A percentile compares a stretch with the other conserved stretches of the same genome.
Conservation (phyloP, 2,888 invertebrate species). For the Drosophila ezoana region DNA sequence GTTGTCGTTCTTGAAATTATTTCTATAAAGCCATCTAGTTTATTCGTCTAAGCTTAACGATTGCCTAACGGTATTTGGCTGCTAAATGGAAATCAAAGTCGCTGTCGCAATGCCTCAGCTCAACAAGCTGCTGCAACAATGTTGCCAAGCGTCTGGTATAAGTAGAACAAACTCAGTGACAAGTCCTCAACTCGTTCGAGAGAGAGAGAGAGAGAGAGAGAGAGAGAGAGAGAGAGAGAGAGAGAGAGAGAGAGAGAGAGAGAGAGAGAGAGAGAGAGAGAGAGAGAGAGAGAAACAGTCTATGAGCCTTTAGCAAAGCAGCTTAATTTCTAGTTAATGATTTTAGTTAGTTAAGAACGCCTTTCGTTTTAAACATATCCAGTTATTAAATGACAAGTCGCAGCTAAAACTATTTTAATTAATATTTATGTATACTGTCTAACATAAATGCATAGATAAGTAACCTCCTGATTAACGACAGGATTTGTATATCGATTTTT, state of each 20-base stretch:
- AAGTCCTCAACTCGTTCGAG: slow-evolving; percentile 34
- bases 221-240: not conserved
- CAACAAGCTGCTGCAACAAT: slow-evolving; percentile 73
- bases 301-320: slow-evolving; percentile 34
- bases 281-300: not conserved
- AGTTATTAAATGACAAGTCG: slow-evolving; percentile 20
- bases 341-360: slow-evolving; percentile 24
- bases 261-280: too few species aligned
- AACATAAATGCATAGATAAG: too few species aligned
- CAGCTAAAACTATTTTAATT: not conserved
- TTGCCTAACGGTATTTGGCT: slow-evolving; percentile 42
- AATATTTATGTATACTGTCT: too few species aligned
- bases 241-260: not conserved
- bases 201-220: not conserved
- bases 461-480: too few species aligned
- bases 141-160: slow-evolving; percentile 61
- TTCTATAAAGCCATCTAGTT: slow-evolving; percentile 69
- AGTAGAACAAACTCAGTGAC: slow-evolving; percentile 62
- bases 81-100: slow-evolving; percentile 21
- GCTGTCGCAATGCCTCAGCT: slow-evolving; percentile 13
- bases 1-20: slow-evolving; percentile 44
- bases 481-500: too few species aligned
- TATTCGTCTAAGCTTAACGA: slow-evolving; percentile 62
- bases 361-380: slow-evolving; percentile 31
- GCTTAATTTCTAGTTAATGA: slow-evolving; percentile 12